These are phyloP conservation scores for Drosophila mayaguana DNA, from an alignment of 2,888 invertebrate species.

Conservation along the genomic window DNA sequence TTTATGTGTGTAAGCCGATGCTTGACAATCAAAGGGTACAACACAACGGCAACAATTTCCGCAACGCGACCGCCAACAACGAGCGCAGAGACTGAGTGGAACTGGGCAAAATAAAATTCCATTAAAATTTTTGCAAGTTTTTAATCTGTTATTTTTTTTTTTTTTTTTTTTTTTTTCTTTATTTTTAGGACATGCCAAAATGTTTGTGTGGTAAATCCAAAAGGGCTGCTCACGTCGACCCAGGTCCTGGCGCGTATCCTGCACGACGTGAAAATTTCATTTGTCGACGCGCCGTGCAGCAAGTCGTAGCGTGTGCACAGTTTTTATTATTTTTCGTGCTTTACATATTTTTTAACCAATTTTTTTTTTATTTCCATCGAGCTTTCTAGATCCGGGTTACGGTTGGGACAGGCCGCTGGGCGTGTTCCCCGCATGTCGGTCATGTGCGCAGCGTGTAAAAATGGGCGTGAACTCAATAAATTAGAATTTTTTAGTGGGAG, in stretches of 20 bases:
- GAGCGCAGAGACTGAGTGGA: constrained; percentile 24
- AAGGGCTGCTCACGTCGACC: constrained; percentile 46
- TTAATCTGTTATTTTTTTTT: constrained; percentile 23
- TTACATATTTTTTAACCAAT: constrained; percentile 49
- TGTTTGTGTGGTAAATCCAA: constrained; percentile 77
- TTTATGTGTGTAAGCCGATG: constrained; percentile 76
- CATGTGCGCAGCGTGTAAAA: constrained; percentile 66
- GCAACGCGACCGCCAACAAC: constrained; percentile 61
- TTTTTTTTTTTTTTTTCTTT: neutral
- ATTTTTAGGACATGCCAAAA: constrained; percentile 51
- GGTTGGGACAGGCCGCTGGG: constrained; percentile 39
- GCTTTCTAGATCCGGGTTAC: constrained; percentile 43
- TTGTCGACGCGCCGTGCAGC: constrained; percentile 59
- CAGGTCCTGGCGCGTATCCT: constrained; percentile 62
- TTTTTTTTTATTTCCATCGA: constrained; percentile 25
- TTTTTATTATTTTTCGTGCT: constrained; percentile 35
- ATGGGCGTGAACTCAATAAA: constrained; percentile 74
- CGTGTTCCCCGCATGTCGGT: constrained; percentile 28
- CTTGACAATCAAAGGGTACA: constrained; percentile 76
- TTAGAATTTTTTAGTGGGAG: constrained; percentile 60
- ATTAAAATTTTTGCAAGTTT: constrained; percentile 70
- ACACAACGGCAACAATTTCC: constrained; percentile 66
- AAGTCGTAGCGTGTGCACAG: constrained; percentile 27
- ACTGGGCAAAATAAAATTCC: constrained; percentile 67
- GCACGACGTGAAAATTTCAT: constrained; percentile 74